phyloP scores from a whole-genome alignment of 1,140 invertebrate genomes.

The Argopecten irradians region DNA sequence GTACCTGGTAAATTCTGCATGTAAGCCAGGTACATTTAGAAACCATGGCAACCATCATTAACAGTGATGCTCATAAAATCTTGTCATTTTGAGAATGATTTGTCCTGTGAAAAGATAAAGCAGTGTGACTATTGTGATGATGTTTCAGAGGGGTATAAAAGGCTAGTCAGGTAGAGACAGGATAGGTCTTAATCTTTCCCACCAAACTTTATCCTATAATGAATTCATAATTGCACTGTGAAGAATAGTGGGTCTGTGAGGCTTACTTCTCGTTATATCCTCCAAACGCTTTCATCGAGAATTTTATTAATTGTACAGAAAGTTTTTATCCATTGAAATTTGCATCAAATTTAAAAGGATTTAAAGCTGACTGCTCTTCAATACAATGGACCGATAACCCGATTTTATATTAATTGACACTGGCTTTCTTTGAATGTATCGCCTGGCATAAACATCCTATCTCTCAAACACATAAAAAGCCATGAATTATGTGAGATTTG shows the following conservation, averaged over 20 bases:
- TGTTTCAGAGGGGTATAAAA: background rate
- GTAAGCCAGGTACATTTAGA: background rate
- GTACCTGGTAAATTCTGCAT: background rate
- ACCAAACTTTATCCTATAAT: constrained; percentile 40
- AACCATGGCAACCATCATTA: background rate
- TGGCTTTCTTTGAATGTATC: constrained; percentile 1
- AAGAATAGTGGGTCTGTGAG: constrained; percentile 36
- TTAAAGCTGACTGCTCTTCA: constrained; percentile 41
- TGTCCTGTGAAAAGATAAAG: background rate
- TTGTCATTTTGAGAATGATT: constrained; percentile 24
- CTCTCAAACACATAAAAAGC: constrained; percentile 9
- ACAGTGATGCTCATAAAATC: constrained; percentile 1
- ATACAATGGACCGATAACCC: constrained; percentile 25
- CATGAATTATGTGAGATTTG: constrained; percentile 18
- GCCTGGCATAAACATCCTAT: background rate
- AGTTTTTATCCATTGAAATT: constrained; percentile 43
- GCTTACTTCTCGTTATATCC: constrained; percentile 29
- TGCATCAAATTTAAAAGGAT: constrained; percentile 47
- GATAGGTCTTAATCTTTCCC: constrained; percentile 28
- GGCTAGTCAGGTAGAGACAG: background rate
- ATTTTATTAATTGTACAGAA: constrained; percentile 47
- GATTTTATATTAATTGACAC: constrained; percentile 19
- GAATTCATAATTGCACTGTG: constrained; percentile 39
- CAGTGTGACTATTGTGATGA: constrained; percentile 11
- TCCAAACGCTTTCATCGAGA: constrained; percentile 41